These are phyloP conservation scores for Antitype chi DNA, from an alignment of 2,888 invertebrate species.

Conservation along the genomic window DNA sequence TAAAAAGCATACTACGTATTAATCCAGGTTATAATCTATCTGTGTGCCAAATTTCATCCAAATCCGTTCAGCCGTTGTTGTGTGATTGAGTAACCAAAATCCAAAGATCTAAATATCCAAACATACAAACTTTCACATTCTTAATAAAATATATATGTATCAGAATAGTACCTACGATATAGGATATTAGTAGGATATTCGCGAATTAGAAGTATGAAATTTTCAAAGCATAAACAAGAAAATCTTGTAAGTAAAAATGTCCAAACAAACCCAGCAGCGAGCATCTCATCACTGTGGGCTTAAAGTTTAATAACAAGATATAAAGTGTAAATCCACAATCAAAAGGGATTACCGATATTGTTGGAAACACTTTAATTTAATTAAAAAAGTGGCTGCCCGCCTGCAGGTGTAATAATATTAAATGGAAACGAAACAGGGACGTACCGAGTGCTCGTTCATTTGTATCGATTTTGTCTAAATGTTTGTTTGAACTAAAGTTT, in stretches of 20 bases:
- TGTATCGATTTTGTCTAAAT: slow-evolving; percentile 27
- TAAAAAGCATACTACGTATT: no score
- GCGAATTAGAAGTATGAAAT: neutral
- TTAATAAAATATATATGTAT: no score
- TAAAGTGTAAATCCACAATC: slow-evolving; percentile 48
- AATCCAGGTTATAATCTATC: no score
- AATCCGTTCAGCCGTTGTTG: no score
- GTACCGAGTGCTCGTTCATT: slow-evolving; percentile 3
- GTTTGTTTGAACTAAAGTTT: slow-evolving; percentile 36
- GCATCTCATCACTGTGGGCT: slow-evolving; percentile 19
- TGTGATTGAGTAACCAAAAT: no score
- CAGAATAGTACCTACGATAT: no score
- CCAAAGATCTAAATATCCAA: no score
- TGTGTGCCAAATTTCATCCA: no score
- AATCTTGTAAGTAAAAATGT: slow-evolving; percentile 11
- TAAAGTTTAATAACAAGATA: slow-evolving; percentile 34
- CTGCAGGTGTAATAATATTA: slow-evolving; percentile 15
- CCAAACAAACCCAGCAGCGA: slow-evolving; percentile 6
- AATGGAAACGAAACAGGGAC: slow-evolving; percentile 12
- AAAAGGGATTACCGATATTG: slow-evolving; percentile 35
- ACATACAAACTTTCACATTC: no score
- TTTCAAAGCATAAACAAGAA: slow-evolving; percentile 6
- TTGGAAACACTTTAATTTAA: slow-evolving; percentile 43
- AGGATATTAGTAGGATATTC: neutral
- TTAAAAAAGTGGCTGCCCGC: slow-evolving; percentile 24